phyloP scores from a whole-genome alignment of 2,797 vertebrate species.

The Danio choprae region DNA sequence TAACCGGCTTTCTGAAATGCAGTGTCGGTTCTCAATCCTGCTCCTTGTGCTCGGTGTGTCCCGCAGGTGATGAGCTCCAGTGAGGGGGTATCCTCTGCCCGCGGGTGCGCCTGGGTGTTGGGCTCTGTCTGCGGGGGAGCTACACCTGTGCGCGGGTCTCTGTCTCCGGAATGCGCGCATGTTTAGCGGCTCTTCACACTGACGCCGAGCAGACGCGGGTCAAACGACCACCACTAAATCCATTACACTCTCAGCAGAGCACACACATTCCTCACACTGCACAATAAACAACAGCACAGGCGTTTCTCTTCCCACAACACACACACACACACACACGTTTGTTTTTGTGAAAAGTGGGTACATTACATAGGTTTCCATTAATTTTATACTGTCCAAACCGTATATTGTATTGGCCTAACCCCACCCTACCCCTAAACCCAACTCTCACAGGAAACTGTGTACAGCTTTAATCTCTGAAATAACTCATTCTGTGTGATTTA shows the following conservation, averaged over 20 bases:
- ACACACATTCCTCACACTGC: background rate
- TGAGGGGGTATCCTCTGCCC: too few species aligned
- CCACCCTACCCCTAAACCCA: too few species aligned
- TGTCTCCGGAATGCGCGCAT: conserved; percentile 54
- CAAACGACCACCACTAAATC: conserved; percentile 67
- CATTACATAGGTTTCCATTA: too few species aligned
- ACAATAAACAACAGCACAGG: background rate
- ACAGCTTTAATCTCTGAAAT: too few species aligned
- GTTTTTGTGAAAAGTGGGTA: too few species aligned
- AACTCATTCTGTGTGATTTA: too few species aligned
- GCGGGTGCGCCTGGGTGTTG: too few species aligned
- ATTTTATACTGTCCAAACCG: too few species aligned
- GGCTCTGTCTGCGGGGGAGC: too few species aligned
- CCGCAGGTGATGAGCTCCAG: too few species aligned
- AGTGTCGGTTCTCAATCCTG: background rate
- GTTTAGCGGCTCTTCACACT: conserved; percentile 62
- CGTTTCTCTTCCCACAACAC: background rate
- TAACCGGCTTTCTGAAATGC: background rate
- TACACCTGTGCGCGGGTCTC: conserved; percentile 70
- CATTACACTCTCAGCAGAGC: conserved; percentile 50
- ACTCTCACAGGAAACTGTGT: too few species aligned
- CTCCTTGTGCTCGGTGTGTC: background rate
- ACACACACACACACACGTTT: background rate
- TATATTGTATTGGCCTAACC: too few species aligned
- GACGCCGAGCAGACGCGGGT: conserved; percentile 77